phyloP scores from a whole-genome alignment of 2,888 invertebrate genomes.

The Synanthedon andrenaeformis region DNA sequence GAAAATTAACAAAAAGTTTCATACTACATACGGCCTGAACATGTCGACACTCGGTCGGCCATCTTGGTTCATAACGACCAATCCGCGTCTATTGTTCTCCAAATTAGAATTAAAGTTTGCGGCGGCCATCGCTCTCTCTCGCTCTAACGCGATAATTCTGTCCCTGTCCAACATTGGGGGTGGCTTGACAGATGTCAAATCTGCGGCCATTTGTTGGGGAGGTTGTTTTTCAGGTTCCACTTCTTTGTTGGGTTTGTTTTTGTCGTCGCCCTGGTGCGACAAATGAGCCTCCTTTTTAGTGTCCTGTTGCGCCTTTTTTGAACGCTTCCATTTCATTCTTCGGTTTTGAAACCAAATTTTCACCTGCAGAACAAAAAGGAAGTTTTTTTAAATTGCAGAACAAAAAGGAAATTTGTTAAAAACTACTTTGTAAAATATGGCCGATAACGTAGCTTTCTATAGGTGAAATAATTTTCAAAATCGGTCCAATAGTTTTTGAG shows the following conservation, averaged over 20 bases:
- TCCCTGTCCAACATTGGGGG: constrained; percentile 57
- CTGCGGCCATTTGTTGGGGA: constrained; percentile 41
- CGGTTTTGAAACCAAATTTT: constrained; percentile 99
- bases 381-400: no score
- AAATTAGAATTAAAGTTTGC: constrained; percentile 66
- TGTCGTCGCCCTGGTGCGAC: constrained; percentile 40
- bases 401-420: no score
- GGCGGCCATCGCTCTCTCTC: constrained; percentile 61
- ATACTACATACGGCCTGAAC: constrained; percentile 69
- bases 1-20: constrained; percentile 34
- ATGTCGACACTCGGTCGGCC: constrained; percentile 53
- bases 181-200: constrained; percentile 63
- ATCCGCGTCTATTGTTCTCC: constrained; percentile 58
- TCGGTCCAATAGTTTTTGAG: no score
- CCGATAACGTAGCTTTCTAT: no score
- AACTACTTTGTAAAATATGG: no score
- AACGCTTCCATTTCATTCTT: constrained; percentile 98
- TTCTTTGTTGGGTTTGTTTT: constrained; percentile 42
- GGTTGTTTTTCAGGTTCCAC: constrained; percentile 37
- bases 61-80: constrained; percentile 60
- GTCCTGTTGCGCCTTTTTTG: constrained; percentile 95
- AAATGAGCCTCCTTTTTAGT: constrained; percentile 72
- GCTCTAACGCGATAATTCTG: constrained; percentile 57
- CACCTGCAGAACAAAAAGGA: constrained; percentile 71
- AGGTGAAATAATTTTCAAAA: no score